These are phyloP conservation scores for Oophaga pumilio DNA, from an alignment of 2,113 vertebrate genomes.

Conservation along the genomic window DNA sequence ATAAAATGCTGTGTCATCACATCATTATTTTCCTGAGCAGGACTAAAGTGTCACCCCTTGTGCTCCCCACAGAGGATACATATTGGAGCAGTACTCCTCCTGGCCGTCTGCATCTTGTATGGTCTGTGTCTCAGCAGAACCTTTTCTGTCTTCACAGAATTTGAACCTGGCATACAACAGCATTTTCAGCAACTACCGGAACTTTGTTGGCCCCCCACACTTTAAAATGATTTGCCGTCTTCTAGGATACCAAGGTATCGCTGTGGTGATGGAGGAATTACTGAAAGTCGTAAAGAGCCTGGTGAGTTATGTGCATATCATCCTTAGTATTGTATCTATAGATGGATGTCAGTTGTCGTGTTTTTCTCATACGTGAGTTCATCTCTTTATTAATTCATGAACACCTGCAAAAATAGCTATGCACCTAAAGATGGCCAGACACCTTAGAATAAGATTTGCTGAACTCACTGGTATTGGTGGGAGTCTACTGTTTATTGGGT, in stretches of 20 bases:
- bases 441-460: too few relatives aligned
- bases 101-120: background rate
- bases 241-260: slow-evolving; percentile 87
- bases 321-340: too few relatives aligned
- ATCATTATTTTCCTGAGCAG: too few relatives aligned
- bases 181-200: slow-evolving; percentile 84
- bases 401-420: too few relatives aligned
- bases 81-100: too few relatives aligned
- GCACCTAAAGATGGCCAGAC: too few relatives aligned
- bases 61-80: background rate
- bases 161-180: slow-evolving; percentile 87
- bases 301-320: slow-evolving; percentile 67
- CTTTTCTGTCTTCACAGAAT: slow-evolving; percentile 65
- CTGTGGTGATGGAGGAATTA: slow-evolving; percentile 89
- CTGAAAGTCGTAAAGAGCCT: slow-evolving; percentile 90
- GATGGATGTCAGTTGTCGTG: background rate
- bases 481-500: too few relatives aligned
- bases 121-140: background rate
- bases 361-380: background rate
- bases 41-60: background rate
- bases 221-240: slow-evolving; percentile 86
- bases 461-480: too few relatives aligned
- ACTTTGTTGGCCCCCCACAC: slow-evolving; percentile 86
- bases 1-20: too few relatives aligned
- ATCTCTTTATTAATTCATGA: too few relatives aligned